These are phyloP conservation scores for Acanthis flammea DNA, from an alignment of 2,797 vertebrate genomes.

Conservation along the genomic window DNA sequence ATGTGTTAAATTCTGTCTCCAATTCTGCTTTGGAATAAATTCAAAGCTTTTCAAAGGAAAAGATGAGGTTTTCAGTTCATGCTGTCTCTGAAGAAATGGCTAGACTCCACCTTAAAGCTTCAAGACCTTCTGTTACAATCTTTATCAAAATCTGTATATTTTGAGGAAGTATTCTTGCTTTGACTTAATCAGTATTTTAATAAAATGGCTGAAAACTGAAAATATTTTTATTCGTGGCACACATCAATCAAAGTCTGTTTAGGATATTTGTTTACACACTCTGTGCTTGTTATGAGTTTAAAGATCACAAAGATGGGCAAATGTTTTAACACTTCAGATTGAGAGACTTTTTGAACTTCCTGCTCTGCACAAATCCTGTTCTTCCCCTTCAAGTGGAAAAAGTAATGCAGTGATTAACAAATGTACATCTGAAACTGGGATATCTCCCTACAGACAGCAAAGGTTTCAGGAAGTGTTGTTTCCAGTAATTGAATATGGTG, in stretches of 20 bases:
- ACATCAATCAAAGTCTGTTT: background rate
- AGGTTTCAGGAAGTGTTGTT: slow-evolving; percentile 42
- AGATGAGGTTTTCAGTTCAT: background rate
- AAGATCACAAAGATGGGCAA: background rate
- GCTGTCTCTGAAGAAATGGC: background rate
- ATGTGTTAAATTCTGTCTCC: background rate
- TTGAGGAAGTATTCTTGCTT: background rate
- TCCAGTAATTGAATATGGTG: slow-evolving; percentile 58
- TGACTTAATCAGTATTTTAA: background rate
- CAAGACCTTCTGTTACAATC: background rate
- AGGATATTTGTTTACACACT: background rate
- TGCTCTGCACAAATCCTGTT: background rate
- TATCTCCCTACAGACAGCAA: background rate
- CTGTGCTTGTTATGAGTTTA: background rate
- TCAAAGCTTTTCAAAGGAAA: background rate
- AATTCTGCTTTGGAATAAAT: background rate
- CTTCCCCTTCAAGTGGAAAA: slow-evolving; percentile 21
- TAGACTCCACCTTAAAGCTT: background rate
- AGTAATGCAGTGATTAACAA: background rate
- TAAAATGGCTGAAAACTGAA: background rate
- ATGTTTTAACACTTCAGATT: background rate
- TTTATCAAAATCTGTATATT: background rate
- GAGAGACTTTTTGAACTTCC: slow-evolving; percentile 28
- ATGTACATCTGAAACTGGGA: background rate
- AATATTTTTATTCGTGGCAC: background rate